phyloP scores from a whole-genome alignment of 2,888 invertebrate genomes.

The Epirrita christyi region DNA sequence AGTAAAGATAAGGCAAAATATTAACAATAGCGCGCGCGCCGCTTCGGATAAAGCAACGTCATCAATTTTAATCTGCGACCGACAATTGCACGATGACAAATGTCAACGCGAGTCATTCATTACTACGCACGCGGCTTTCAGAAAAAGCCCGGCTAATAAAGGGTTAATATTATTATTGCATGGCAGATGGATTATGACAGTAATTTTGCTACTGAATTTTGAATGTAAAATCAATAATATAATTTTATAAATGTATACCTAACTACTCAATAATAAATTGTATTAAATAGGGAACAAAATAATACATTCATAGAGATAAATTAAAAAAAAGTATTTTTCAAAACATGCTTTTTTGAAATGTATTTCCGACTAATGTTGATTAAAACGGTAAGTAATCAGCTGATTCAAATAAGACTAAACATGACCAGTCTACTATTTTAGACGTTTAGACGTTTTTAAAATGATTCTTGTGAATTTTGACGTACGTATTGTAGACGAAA shows the following conservation, averaged over 20 bases:
- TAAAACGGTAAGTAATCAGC: too few relatives aligned
- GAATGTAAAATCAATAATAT: not conserved
- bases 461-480: too few relatives aligned
- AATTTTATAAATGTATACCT: too few relatives aligned
- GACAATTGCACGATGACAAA: slow-evolving; percentile 84
- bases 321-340: too few relatives aligned
- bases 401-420: too few relatives aligned
- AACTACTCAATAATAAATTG: too few relatives aligned
- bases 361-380: too few relatives aligned
- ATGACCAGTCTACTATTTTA: too few relatives aligned
- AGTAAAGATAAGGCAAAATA: slow-evolving; percentile 58
- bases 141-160: slow-evolving; percentile 75
- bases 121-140: slow-evolving; percentile 75
- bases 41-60: slow-evolving; percentile 78
- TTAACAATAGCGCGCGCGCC: slow-evolving; percentile 68
- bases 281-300: too few relatives aligned
- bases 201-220: slow-evolving; percentile 27
- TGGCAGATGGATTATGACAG: slow-evolving; percentile 64
- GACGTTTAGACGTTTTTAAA: too few relatives aligned
- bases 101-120: slow-evolving; percentile 78
- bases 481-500: too few relatives aligned
- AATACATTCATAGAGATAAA: not conserved
- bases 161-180: slow-evolving; percentile 77
- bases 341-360: too few relatives aligned
- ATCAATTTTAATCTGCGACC: slow-evolving; percentile 83